These are phyloP conservation scores for Macrobrachium rosenbergii DNA, from an alignment of 1,140 invertebrate species.

Conservation along the genomic window DNA sequence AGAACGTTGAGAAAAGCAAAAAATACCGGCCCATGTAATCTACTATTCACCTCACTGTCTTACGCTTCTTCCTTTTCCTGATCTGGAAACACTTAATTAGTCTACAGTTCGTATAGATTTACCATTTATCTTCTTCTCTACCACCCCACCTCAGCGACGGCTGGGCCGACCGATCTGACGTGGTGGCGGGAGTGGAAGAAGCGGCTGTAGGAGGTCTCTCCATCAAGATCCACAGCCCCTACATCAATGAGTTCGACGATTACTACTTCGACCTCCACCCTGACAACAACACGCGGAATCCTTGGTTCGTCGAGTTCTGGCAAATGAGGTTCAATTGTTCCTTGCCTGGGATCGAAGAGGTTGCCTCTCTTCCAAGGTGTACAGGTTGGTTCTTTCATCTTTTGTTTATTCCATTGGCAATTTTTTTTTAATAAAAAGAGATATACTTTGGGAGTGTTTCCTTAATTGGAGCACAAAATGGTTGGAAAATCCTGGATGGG, in stretches of 20 bases:
- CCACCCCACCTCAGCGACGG: slow-evolving; percentile 76
- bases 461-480: background rate
- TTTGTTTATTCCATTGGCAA: background rate
- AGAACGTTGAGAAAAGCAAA: no score
- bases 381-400: background rate
- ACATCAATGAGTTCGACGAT: slow-evolving; percentile 78
- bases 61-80: background rate
- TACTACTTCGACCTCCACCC: slow-evolving; percentile 78
- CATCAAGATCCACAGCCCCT: slow-evolving; percentile 81
- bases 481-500: no score
- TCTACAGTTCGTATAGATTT: background rate
- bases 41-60: no score
- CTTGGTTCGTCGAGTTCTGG: slow-evolving; percentile 83
- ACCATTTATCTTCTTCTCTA: background rate
- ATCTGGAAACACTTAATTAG: background rate
- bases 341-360: slow-evolving; percentile 71
- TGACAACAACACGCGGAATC: slow-evolving; percentile 75
- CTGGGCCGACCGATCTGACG: slow-evolving; percentile 83
- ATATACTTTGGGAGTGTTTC: background rate
- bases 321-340: slow-evolving; percentile 74
- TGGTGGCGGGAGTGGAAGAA: slow-evolving; percentile 78
- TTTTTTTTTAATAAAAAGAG: no score
- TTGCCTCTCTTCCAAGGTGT: background rate
- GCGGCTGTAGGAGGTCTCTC: slow-evolving; percentile 82
- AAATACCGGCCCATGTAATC: no score